Evolutionary conservation across 2,113 vertebrate species (phyloP).

Genomic region (Okapia johnstoni): DNA sequence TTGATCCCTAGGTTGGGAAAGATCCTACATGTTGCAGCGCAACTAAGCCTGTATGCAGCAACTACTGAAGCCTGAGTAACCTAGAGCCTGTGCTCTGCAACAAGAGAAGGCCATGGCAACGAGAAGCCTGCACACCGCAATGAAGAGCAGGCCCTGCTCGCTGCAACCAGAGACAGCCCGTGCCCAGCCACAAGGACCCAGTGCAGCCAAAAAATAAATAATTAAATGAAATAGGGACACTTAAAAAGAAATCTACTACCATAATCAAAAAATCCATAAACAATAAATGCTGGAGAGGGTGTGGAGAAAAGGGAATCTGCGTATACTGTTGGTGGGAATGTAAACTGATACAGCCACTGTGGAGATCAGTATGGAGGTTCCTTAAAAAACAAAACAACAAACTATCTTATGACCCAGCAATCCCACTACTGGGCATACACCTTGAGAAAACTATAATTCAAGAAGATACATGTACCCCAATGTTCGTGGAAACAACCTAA

Average conservation of each 20-base stretch:
- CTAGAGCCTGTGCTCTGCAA: background rate
- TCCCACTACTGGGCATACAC: background rate
- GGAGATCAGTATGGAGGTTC: background rate
- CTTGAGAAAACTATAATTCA: background rate
- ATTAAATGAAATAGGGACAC: background rate
- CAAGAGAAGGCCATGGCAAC: rapidly evolving
- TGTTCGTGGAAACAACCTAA: background rate
- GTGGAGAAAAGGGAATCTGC: background rate
- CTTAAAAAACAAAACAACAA: background rate
- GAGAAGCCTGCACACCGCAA: rapidly evolving
- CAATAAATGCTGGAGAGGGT: background rate
- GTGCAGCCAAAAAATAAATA: background rate
- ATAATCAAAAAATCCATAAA: background rate
- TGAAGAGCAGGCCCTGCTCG: background rate
- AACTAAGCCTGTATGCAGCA: background rate
- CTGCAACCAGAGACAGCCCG: background rate
- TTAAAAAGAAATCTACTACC: background rate
- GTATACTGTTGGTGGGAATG: background rate
- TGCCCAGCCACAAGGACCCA: background rate
- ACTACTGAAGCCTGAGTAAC: background rate
- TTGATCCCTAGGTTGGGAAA: background rate
- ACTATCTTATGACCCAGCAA: background rate
- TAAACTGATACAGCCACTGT: background rate
- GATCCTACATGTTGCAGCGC: background rate
- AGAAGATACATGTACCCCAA: background rate